A percentile compares a stretch with the other conserved stretches of the same genome.
Conservation (phyloP, 2,113 vertebrate species). For the Mus pahari region DNA sequence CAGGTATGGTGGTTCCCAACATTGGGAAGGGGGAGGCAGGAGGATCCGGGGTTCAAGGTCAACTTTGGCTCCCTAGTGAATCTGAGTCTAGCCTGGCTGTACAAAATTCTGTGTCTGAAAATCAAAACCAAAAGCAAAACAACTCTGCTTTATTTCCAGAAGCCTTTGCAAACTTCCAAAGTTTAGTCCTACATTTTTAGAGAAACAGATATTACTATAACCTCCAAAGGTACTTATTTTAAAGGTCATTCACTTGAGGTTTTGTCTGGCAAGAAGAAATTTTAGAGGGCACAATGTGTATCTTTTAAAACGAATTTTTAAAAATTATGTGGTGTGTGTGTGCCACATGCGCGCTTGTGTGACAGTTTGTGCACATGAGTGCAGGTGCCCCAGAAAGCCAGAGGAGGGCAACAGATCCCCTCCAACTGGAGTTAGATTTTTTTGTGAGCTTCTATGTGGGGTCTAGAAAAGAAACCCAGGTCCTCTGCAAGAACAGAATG, state of each 20-base stretch:
- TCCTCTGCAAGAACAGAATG: background rate
- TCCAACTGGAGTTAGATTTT: background rate
- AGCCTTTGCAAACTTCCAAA: constrained; percentile 13
- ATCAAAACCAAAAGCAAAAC: background rate
- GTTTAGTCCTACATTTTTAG: constrained; percentile 6
- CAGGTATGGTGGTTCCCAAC: background rate
- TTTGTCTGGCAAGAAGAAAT: constrained; percentile 14
- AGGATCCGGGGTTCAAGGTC: background rate
- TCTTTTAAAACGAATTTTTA: background rate
- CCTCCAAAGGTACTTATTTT: background rate
- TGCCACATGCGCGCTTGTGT: background rate
- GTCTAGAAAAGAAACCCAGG: background rate
- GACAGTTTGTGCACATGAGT: background rate
- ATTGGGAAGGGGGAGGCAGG: no score
- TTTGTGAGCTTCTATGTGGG: background rate
- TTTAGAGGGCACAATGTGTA: background rate
- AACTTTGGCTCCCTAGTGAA: background rate
- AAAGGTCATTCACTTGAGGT: constrained; percentile 20
- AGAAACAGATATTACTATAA: background rate
- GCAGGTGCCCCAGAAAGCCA: background rate
- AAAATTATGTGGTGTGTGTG: background rate
- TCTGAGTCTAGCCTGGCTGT: background rate
- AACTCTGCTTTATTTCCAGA: background rate
- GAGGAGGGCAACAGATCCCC: background rate
- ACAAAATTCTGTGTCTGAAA: background rate